phyloP scores from a whole-genome alignment of 2,113 vertebrate species.

The Lasiurus cinereus region DNA sequence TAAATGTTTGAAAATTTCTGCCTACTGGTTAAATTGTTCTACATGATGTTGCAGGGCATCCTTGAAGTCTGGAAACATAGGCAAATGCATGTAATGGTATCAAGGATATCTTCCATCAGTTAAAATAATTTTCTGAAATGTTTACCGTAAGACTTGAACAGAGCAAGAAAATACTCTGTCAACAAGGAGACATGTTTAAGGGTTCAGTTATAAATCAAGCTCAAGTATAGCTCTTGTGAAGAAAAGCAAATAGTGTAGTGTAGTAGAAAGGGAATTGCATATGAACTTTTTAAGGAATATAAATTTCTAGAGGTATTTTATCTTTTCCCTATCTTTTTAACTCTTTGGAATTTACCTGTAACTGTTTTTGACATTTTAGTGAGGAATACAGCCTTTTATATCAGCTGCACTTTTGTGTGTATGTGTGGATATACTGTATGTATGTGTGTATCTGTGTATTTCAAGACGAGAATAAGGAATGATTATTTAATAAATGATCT shows the following conservation, averaged over 20 bases:
- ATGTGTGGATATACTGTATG: not conserved
- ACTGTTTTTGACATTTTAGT: not conserved
- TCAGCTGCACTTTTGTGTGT: not conserved
- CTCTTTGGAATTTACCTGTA: not conserved
- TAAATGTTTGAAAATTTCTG: not conserved
- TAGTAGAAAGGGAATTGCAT: not conserved
- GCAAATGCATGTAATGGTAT: not conserved
- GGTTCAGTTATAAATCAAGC: no score
- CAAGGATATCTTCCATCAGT: not conserved
- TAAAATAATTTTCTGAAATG: slow-evolving; percentile 30
- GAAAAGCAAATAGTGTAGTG: slow-evolving; percentile 1
- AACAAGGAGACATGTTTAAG: slow-evolving; percentile 13
- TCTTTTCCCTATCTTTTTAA: slow-evolving; percentile 15
- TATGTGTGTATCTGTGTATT: not conserved
- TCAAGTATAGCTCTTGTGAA: not conserved
- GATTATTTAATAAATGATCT: slow-evolving; percentile 35
- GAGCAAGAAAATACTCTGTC: not conserved
- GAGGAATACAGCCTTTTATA: not conserved
- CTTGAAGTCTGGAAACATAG: slow-evolving; percentile 32
- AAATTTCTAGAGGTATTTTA: not conserved
- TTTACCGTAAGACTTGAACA: not conserved
- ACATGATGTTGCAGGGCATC: not conserved
- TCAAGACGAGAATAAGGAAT: slow-evolving; percentile 2
- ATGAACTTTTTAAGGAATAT: slow-evolving; percentile 32
- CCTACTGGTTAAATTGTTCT: not conserved